phyloP scores from a whole-genome alignment of 1,140 invertebrate species.

The Drosophila subobscura region DNA sequence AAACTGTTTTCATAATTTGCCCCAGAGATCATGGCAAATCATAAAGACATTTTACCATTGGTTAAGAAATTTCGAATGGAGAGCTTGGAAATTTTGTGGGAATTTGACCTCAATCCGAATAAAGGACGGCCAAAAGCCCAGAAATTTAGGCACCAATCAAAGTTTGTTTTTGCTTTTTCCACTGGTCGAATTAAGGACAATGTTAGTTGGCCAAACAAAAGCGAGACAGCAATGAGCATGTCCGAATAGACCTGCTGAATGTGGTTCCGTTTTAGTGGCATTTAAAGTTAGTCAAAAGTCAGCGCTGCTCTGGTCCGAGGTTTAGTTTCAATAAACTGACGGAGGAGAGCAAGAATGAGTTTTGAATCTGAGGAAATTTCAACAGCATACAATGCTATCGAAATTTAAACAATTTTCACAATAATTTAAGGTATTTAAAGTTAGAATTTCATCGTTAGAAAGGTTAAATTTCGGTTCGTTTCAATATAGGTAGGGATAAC shows the following conservation, averaged over 20 bases:
- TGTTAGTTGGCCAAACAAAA: constrained; percentile 16
- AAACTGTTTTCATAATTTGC: constrained; percentile 62
- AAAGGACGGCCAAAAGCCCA: constrained; percentile 50
- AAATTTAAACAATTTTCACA: constrained; percentile 45
- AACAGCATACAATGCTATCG: constrained; percentile 33
- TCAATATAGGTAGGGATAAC: constrained; percentile 53
- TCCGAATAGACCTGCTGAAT: background rate
- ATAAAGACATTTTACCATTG: constrained; percentile 51
- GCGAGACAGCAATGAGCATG: constrained; percentile 45
- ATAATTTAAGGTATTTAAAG: constrained; percentile 33
- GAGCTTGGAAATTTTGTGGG: constrained; percentile 43
- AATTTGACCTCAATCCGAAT: constrained; percentile 28
- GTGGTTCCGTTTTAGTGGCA: constrained; percentile 24
- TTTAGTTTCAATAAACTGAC: background rate
- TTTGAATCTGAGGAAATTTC: constrained; percentile 41
- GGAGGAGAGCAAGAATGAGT: constrained; percentile 45
- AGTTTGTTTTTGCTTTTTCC: constrained; percentile 38
- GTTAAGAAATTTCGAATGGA: constrained; percentile 22
- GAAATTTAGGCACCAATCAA: constrained; percentile 49
- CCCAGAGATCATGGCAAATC: constrained; percentile 62
- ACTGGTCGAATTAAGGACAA: constrained; percentile 64
- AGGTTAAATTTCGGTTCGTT: constrained; percentile 50
- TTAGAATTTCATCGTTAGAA: constrained; percentile 53
- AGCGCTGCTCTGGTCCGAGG: constrained; percentile 34
- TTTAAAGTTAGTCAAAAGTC: constrained; percentile 43